Percentiles rank a stretch among this genome's conserved stretches.
Conservation (phyloP, 2,888 invertebrate genomes). For the Cordylochernes scorpioides region DNA sequence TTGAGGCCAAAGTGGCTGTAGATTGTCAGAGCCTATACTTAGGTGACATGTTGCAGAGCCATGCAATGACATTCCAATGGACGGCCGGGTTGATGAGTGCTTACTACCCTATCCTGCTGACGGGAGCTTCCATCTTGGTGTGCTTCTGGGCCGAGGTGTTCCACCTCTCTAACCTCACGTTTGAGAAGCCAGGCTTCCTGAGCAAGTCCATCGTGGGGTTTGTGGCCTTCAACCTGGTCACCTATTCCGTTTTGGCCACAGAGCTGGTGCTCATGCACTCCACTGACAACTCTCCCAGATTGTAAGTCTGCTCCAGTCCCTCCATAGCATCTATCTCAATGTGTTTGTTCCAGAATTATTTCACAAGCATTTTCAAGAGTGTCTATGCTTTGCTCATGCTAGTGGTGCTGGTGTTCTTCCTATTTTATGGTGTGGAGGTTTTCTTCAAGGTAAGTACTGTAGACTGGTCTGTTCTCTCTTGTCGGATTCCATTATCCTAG, state of each 20-base stretch:
- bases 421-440: slow-evolving; percentile 78
- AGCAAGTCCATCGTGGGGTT: slow-evolving; percentile 74
- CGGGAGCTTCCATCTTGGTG: slow-evolving; percentile 61
- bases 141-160: slow-evolving; percentile 89
- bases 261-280: slow-evolving; percentile 23
- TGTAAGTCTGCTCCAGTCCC: neutral
- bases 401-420: slow-evolving; percentile 66
- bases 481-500: too few species aligned
- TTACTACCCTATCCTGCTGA: slow-evolving; percentile 61
- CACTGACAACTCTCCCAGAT: slow-evolving; percentile 4
- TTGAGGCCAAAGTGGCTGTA: too few species aligned
- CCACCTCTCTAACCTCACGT: slow-evolving; percentile 56
- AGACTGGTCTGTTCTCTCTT: too few species aligned
- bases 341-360: slow-evolving; percentile 32
- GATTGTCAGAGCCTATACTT: too few species aligned
- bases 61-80: slow-evolving; percentile 33
- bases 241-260: slow-evolving; percentile 53
- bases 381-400: slow-evolving; percentile 71
- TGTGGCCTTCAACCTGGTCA: slow-evolving; percentile 60
- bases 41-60: too few species aligned
- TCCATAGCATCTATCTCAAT: neutral
- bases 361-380: slow-evolving; percentile 65
- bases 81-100: slow-evolving; percentile 57
- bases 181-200: slow-evolving; percentile 63
- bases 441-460: slow-evolving; percentile 59